A percentile compares a stretch with the other conserved stretches of the same genome.
Evolutionary conservation across 2,113 vertebrate genomes (phyloP).

Genomic region (Rynchops niger): DNA sequence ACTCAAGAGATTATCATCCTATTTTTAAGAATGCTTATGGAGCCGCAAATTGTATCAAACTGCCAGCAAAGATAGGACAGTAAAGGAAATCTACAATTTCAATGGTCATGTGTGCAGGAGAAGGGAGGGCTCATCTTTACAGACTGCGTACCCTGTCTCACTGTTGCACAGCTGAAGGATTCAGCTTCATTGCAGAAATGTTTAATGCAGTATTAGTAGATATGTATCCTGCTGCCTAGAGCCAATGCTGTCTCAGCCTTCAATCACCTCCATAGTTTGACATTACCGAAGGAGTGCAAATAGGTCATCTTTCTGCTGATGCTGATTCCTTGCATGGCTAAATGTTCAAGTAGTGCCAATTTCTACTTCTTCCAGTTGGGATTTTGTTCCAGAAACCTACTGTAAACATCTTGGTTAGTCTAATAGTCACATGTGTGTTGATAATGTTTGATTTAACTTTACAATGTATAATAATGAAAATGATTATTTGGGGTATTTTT

Average conservation of each 20-base stretch:
- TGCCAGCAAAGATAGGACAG: not conserved
- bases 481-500: not conserved
- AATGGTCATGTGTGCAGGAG: not conserved
- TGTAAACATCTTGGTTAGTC: not conserved
- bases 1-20: not conserved
- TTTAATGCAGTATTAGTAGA: not conserved
- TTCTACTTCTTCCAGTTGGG: not conserved
- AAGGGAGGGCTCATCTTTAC: not conserved
- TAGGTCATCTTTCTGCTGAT: not conserved
- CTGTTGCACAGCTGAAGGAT: not conserved
- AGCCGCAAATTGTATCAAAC: not conserved
- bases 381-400: not conserved
- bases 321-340: not conserved
- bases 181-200: not conserved
- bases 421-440: not conserved
- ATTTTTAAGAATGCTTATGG: constrained; percentile 4
- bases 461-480: not conserved
- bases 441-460: not conserved
- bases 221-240: not conserved
- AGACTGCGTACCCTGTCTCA: not conserved
- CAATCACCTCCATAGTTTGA: not conserved
- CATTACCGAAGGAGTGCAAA: not conserved
- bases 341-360: not conserved
- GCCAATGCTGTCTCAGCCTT: not conserved
- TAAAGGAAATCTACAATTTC: not conserved